Evolutionary conservation across 2,888 invertebrate genomes (phyloP).

Genomic region (Gastracanthus pulcherrimus): DNA sequence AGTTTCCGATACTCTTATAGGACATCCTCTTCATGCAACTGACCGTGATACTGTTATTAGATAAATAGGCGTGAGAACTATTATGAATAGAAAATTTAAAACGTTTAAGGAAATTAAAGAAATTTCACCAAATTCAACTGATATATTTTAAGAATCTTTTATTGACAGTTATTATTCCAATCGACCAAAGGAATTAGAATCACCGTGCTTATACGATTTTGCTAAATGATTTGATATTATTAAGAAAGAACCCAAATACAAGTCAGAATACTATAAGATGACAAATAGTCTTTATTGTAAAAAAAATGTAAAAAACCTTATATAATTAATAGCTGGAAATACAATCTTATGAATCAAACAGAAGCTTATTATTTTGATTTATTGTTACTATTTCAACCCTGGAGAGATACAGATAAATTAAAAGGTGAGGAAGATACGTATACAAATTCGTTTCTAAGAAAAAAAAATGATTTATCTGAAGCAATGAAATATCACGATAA

Average conservation of each 20-base stretch:
- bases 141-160: slow-evolving; percentile 64
- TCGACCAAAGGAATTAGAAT: slow-evolving; percentile 64
- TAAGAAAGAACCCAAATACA: slow-evolving; percentile 24
- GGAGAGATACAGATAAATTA: slow-evolving; percentile 55
- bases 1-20: slow-evolving; percentile 68
- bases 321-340: slow-evolving; percentile 65
- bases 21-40: slow-evolving; percentile 68
- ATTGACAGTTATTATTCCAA: slow-evolving; percentile 66
- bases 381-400: slow-evolving; percentile 57
- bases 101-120: slow-evolving; percentile 41
- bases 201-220: slow-evolving; percentile 61
- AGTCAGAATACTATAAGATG: slow-evolving; percentile 11
- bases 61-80: slow-evolving; percentile 66
- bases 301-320: slow-evolving; percentile 63
- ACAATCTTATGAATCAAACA: slow-evolving; percentile 54
- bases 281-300: slow-evolving; percentile 24
- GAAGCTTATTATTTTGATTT: slow-evolving; percentile 57
- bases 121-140: slow-evolving; percentile 60
- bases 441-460: slow-evolving; percentile 56
- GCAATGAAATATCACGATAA: slow-evolving; percentile 36
- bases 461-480: not conserved
- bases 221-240: slow-evolving; percentile 60
- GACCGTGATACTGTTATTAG: slow-evolving; percentile 68
- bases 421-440: slow-evolving; percentile 51
- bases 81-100: slow-evolving; percentile 56